A percentile compares a stretch with the other conserved stretches of the same genome.
Conservation (phyloP, 2,888 invertebrate genomes). For the Coecobrya sp. region DNA sequence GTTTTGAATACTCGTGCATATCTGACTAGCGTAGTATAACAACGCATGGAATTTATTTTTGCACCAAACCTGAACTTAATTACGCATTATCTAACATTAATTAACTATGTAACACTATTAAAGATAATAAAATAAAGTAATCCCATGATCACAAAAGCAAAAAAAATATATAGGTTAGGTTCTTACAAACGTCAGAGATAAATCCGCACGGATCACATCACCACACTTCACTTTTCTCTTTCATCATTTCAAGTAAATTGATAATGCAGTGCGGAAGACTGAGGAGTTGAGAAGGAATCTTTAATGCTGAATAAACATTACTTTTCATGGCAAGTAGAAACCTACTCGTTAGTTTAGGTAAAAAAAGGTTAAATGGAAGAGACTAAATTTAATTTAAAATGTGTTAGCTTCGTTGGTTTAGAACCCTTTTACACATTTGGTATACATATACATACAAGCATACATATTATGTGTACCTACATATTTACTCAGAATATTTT, state of each 20-base stretch:
- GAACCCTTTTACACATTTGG: neutral
- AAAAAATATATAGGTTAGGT: neutral
- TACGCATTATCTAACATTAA: too few relatives aligned
- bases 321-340: neutral
- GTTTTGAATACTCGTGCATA: too few relatives aligned
- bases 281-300: neutral
- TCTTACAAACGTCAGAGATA: neutral
- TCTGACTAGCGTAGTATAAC: too few relatives aligned
- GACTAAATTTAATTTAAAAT: conserved; percentile 16
- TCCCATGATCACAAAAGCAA: conserved; percentile 89
- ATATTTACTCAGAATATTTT: neutral
- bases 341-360: neutral
- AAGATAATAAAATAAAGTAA: too few relatives aligned
- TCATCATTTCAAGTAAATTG: neutral
- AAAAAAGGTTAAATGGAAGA: neutral
- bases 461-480: too few relatives aligned
- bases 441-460: neutral
- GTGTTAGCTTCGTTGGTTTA: neutral
- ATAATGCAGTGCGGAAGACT: neutral
- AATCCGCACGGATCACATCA: neutral
- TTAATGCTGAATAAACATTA: conserved; percentile 21
- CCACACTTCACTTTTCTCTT: neutral
- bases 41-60: too few relatives aligned
- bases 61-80: too few relatives aligned
- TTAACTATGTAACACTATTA: too few relatives aligned